Conservation (phyloP, 2,888 invertebrate species). For the Mycalesis mineus region DNA sequence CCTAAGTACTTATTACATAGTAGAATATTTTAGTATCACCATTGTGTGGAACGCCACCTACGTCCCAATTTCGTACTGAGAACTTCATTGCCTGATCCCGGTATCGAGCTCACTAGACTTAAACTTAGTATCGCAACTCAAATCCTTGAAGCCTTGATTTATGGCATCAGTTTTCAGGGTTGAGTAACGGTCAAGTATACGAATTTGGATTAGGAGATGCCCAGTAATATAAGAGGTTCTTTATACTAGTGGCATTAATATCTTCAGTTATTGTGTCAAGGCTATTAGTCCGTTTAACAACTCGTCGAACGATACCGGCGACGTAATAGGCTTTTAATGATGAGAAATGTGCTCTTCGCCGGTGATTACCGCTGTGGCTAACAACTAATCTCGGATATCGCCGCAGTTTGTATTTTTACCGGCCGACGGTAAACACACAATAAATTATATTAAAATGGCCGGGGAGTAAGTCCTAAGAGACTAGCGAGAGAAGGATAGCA, state of each 20-base stretch:
- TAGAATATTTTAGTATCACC: too few species aligned
- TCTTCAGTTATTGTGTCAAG: neutral
- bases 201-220: too few species aligned
- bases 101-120: too few species aligned
- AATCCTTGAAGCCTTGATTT: too few species aligned
- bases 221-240: too few species aligned
- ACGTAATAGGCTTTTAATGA: constrained; percentile 31
- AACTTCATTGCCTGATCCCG: too few species aligned
- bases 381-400: constrained; percentile 35
- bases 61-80: too few species aligned
- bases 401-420: constrained; percentile 36
- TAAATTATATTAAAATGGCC: constrained; percentile 33
- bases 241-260: neutral
- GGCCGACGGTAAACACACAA: constrained; percentile 39
- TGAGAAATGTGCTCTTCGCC: constrained; percentile 32
- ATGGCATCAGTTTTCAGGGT: too few species aligned
- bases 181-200: too few species aligned
- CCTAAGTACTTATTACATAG: too few species aligned
- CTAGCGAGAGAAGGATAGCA: neutral
- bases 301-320: constrained; percentile 15
- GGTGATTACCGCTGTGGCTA: constrained; percentile 34
- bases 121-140: too few species aligned
- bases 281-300: constrained; percentile 12
- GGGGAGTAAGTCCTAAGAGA: constrained; percentile 4
- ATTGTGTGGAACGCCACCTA: too few species aligned